Evolutionary conservation across 1,140 invertebrate genomes (phyloP), one percentile per base, ranked within the genome.

Genomic region (Lepidurus packardi): DNA sequence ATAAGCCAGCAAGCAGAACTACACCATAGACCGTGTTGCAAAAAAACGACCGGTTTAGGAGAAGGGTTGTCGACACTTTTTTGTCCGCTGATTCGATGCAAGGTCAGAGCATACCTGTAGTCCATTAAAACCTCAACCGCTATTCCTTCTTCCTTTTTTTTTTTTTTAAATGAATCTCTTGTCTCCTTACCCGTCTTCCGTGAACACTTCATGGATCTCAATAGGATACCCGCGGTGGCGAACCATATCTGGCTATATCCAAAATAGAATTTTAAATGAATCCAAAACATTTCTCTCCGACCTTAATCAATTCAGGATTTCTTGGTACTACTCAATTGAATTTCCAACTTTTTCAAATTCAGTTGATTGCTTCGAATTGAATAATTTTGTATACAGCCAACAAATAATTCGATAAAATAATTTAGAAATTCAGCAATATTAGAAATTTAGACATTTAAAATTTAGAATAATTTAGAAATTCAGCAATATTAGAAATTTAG

Each of bases 1-100:
- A 91, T 83, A 11, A 93, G 81, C 88, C 89, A 94, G 81, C 89
- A 88, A 1, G 89, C 88, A 0, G 91, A 90, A 79, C 88, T 89
- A 9, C 86, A 86, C 0, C 92, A 83, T 0, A 93, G 82, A 9
- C 92, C 92, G 81, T 94, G 92, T 83, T 91, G 90, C 3, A 92
- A 77, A 73, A 88, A 86, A 7, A 90, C 85, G 0, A 88, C 88
- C 4, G 86, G 86, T 78, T 86, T 88, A 80, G 79, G 80, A 78
- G 6, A 80, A 47, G 7, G 82, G 47, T 4, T 82, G 76, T 9
- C 83, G 1, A 86, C 0, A 65, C 21, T 65, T 65, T 65, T 65
- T 65, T 65, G 16, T 21, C 53, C 53, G 9, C 87, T 86, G 79
- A 90, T 88, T 73, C 89, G 82, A 80, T 88, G 88, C 10, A 89